Evolutionary conservation across 2,113 vertebrate species (phyloP), one percentile per base, ranked within the genome.

Genomic region (Caracal caracal): DNA sequence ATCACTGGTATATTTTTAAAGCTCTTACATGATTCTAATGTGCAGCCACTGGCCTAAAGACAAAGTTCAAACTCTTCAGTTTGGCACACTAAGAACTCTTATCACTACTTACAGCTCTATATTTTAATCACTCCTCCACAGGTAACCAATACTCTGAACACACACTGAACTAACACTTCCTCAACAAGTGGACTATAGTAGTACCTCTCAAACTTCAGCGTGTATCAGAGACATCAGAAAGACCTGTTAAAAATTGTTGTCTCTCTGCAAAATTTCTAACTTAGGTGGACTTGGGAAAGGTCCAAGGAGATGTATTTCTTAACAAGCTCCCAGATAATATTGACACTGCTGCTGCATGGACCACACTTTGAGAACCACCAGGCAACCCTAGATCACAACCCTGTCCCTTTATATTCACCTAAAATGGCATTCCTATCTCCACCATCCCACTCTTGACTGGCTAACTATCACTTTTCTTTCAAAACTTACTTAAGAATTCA

Each of bases 51-150:
- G 6, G 22, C 68, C n/a, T 83, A 81, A 88, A 3, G 33, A 96
- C 59, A 88, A 97, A 90, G 13, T 90, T 84, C 75, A 97, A 94
- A 71, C 35, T 89, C 66, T 81, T 75, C 47, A 63, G 59, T 65
- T 16, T 92, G 51, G 63, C 63, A 93, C 28, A 88, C 28, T 2
- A 71, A 17, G 13, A 28, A 76, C 53, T 93, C n/a, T 70, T 8
- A 68, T 84, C 89, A 90, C 40, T 87, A 56, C 43, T 86, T 78
- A 93, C 33, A 82, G 30, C 56, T 86, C 56, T 94, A 2, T 75
- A 95, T 90, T 94, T 96, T 90, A 93, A 87, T 93, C 49, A 66
- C 16, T 88, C 40, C 11, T 93, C 17, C n/a, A 49, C 0, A 73
- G 33, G 51, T 51, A 93, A 26, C 8, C 15, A 53, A 51, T 80